A percentile compares a stretch with the other conserved stretches of the same genome.
phyloP scores from a whole-genome alignment of 2,797 vertebrate species.

The Microcaecilia unicolor region DNA sequence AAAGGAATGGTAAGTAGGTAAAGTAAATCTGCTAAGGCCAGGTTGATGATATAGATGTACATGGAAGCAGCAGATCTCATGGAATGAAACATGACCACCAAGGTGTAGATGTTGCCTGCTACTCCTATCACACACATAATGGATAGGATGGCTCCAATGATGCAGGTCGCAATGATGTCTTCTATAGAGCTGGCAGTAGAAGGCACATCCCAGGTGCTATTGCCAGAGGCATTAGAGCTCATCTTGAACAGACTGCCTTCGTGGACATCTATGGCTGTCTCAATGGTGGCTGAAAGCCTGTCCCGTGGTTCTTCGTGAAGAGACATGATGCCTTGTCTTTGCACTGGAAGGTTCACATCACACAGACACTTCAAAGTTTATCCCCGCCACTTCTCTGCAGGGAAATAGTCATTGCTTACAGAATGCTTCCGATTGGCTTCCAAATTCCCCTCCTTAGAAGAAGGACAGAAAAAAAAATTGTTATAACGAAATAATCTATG shows the following conservation, averaged over 20 bases:
- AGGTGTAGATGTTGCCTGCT: constrained; percentile 80
- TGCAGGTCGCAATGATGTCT: constrained; percentile 65
- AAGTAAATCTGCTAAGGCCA: constrained; percentile 78
- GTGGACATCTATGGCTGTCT: constrained; percentile 47
- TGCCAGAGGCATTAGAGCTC: constrained; percentile 36
- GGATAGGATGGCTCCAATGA: constrained; percentile 76
- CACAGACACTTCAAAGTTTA: too few species aligned
- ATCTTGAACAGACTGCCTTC: constrained; percentile 36
- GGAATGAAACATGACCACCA: constrained; percentile 86
- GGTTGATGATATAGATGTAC: constrained; percentile 89
- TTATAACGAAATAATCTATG: too few species aligned
- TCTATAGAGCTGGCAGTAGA: constrained; percentile 35
- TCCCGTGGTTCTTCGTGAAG: constrained; percentile 18
- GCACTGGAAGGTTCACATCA: neutral
- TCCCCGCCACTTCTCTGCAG: too few species aligned
- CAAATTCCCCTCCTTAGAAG: too few species aligned
- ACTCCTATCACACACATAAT: constrained; percentile 80
- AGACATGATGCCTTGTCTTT: constrained; percentile 29
- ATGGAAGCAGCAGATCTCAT: constrained; percentile 79
- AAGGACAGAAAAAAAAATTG: too few species aligned
- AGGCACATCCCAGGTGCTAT: constrained; percentile 22
- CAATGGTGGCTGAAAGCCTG: constrained; percentile 21
- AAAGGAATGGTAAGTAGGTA: constrained; percentile 87
- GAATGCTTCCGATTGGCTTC: too few species aligned
- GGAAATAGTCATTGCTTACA: too few species aligned